Evolutionary conservation across 1,140 invertebrate species (phyloP), one percentile per base, ranked within the genome.

Genomic region (Drosophila trapezifrons): DNA sequence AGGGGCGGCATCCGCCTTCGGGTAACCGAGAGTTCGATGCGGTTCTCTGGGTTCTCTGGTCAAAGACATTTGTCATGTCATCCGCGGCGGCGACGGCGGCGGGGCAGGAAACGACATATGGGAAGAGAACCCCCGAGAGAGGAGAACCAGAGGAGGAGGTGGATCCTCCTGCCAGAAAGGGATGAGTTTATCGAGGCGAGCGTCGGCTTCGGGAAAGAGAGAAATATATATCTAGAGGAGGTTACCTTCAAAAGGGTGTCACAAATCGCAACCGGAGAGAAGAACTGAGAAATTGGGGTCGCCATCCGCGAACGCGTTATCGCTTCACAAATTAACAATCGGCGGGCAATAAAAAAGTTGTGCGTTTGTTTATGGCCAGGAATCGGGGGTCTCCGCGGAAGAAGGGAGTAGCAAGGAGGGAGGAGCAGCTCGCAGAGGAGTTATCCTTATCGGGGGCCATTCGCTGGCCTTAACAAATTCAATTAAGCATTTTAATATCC

Each of bases 321-420:
- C 90, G 90, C 85, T 80, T 91, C 90, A 91, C 90, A 91, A 91
- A 91, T 91, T 91, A 91, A 91, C 90, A 91, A 91, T 90, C 90
- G 76, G 80, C 82, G 65, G 82, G 82, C 90, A 91, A 90, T 84
- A 91, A 90, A 90, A 83, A 90, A 83, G 77, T 81, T 87, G 49
- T 77, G 80, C 82, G 90, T 87, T 91, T 91, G 90, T 91, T 91
- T 91, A 91, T 91, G 80, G 80, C 66, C 51, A 37, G 35, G 37
- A 32, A 13, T 17, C 12, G 10, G 46, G 37, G n/a, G 46, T 18
- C 29, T 45, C 17, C 45, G 35, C 22, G 22, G 22, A 4, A 22
- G 22, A 2, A 22, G 2, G 2, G 22, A 22, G 22, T 2, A 22
- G 22, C 2, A 2, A 22, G 22, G 4, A 42, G 60, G 57, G 45